Base-by-base conservation (phyloP, 2,888 invertebrate species). In the Lamproptera curius region DNA sequence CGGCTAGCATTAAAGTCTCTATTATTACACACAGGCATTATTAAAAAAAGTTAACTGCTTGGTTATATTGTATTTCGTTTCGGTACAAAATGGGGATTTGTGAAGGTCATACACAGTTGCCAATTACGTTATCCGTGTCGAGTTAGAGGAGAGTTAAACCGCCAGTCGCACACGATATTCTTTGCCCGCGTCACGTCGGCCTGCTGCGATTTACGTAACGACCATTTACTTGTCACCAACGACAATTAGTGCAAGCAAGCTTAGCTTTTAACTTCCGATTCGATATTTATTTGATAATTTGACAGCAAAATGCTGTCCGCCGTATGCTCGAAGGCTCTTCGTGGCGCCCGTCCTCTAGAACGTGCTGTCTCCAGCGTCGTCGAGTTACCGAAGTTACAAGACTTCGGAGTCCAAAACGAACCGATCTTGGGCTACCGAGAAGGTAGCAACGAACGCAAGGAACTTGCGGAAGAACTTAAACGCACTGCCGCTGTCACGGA, bases 341-440 rank as follows among this genome's bases (percentile, higher is more conserved):
- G 93, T 62, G 85, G 90, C 36, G 91, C 94, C 48, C 91, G 94
- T 63, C 88, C 90, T 15, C 59, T 80, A 40, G 78, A 76, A 59
- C 60, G 85, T 74, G 57, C 80, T 62, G 46, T 71, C 42, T 89
- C 90, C 42, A 92, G 92, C 47, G 88, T 95, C 35, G 91, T 95
- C 10, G 90, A 92, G 28, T 84, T 91, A 41, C 78, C 90, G 26
- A 90, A 90, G 57, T 73, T 95, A 11, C 83, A 90, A 16, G 94
- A 95, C 54, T 92, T 93, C 65, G 76, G 80, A 3, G 89, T 95
- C 6, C 81, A 89, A 69, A 97, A 97, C 83, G 96, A 97, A 74
- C 96, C 96, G 0, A 76, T 96, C 34, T 81, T 94, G 14, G 83
- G 81, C n/a, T 99, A 98, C 80, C 89, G 92, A 53, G 92, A 93